Evolutionary conservation across 2,888 invertebrate genomes (phyloP).

Genomic region (Melinaea marsaeus): DNA sequence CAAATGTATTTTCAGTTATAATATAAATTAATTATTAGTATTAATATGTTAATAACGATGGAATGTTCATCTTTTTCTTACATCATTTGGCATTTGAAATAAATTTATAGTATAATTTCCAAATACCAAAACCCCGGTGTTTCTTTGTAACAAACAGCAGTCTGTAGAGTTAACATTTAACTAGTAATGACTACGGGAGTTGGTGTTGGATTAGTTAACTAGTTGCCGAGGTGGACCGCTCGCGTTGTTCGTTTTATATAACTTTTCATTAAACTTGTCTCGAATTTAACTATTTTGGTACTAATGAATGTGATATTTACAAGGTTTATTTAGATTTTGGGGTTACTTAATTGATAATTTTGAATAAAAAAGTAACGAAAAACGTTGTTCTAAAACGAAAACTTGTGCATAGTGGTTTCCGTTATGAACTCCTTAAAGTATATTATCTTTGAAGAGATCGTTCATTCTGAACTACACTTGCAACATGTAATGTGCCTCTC

Average conservation of each 20-base stretch:
- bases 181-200: no score
- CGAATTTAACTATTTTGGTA: neutral
- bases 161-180: no score
- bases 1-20: slow-evolving; percentile 5
- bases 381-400: no score
- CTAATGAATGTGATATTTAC: slow-evolving; percentile 1
- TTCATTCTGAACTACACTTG: neutral
- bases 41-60: neutral
- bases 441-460: neutral
- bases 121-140: no score
- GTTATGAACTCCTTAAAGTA: no score
- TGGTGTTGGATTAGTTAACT: neutral
- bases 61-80: no score
- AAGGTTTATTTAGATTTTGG: neutral
- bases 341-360: neutral
- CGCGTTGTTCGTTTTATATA: neutral
- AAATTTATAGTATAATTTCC: no score
- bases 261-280: slow-evolving; percentile 4
- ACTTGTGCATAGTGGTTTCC: no score
- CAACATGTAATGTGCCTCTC: slow-evolving; percentile 15
- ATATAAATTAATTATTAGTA: neutral
- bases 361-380: neutral
- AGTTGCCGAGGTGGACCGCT: neutral
- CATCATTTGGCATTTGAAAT: no score
- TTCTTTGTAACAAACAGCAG: no score